Evolutionary conservation across 2,888 invertebrate genomes (phyloP), one percentile per base, ranked within the genome.

Genomic region (Melinaea marsaeus): DNA sequence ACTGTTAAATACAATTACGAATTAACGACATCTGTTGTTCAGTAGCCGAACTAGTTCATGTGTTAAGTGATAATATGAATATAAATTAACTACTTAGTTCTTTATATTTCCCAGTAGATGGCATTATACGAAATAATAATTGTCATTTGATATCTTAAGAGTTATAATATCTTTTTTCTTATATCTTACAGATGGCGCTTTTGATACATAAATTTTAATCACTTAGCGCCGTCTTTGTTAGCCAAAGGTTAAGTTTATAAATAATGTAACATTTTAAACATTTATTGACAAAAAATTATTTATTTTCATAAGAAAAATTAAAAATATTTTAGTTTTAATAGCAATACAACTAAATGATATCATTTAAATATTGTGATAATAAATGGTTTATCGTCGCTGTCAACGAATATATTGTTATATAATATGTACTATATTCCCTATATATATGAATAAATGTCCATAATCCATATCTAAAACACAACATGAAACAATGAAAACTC

Each of bases 401-500:
- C 22, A 22, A 22, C 22, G 22, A 22, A 22, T 22, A 22, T 22
- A 22, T 22, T 22, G 22, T 22, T 22, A 22, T 37, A 37, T 37
- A 6, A 1, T 37, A 37, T 3, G 11, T 11, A 42, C 42, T 42
- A 42, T 37, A 37, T 6, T 37, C 42, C 0, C 22, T 22, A 22
- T 22, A 22, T 22, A 22, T 42, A 42, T 9, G 9, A 42, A 7
- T 3, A 9, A 9, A 3, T 2, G 7, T 9, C 9, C 9, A 9
- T 9, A 42, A 42, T 42, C 42, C 42, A 42, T 42, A 42, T 42
- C 42, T 9, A 42, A 42, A 7, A 42, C 61, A 32, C 13, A 61
- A 59, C 57, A 33, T 32, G 60, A 60, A 65, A 68, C 66, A 68
- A 64, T 66, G 65, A 65, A 63, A 69, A 66, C 66, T 65, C 62